A percentile compares a stretch with the other conserved stretches of the same genome.
phyloP scores from a whole-genome alignment of 2,113 vertebrate species.

The Camarhynchus parvulus region DNA sequence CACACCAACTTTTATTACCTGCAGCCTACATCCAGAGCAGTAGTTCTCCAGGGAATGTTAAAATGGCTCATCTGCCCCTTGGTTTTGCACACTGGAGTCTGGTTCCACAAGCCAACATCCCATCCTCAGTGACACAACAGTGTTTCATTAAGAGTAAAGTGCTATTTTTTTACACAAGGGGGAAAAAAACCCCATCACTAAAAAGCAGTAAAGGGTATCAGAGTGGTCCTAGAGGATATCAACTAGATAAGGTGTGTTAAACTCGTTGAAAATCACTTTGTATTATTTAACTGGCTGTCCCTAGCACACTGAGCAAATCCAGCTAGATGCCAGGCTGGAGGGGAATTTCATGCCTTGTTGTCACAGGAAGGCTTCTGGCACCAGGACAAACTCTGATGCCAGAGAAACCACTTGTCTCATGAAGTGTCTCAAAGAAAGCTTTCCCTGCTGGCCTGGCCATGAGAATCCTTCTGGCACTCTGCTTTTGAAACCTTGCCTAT shows the following conservation, averaged over 20 bases:
- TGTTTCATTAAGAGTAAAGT: background rate
- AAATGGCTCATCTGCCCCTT: background rate
- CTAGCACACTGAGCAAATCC: background rate
- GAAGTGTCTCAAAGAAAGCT: background rate
- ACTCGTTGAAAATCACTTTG: background rate
- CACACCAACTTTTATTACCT: background rate
- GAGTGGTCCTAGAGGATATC: background rate
- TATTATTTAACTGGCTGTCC: background rate
- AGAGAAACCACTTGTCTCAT: background rate
- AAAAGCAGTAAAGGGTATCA: background rate
- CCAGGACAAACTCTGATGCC: background rate
- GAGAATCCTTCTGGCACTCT: background rate
- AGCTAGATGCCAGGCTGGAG: background rate
- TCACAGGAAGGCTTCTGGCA: constrained; percentile 32
- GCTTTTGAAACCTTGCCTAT: background rate
- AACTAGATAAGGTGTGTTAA: fast-evolving
- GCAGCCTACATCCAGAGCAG: background rate
- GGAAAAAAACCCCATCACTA: background rate
- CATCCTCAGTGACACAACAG: background rate
- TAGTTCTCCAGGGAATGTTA: background rate
- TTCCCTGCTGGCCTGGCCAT: background rate
- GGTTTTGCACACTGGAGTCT: background rate
- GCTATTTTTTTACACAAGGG: fast-evolving
- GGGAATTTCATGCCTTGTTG: constrained; percentile 11
- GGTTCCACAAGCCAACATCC: background rate